Base-by-base conservation (phyloP, 2,888 invertebrate genomes). In the Piscicola geometra region DNA sequence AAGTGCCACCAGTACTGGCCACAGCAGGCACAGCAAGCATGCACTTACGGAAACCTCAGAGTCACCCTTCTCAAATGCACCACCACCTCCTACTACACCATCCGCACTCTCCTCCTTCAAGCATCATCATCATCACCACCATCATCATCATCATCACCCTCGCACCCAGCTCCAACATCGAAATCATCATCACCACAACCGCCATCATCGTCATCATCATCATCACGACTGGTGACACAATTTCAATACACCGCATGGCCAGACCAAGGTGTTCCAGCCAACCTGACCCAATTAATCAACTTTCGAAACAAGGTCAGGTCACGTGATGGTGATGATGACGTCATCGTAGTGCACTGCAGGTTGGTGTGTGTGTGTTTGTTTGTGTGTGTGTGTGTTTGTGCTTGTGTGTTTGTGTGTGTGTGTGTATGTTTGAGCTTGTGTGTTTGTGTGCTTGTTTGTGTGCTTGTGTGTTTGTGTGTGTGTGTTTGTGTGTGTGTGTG, bases 281-380 rank as follows among this genome's bases (percentile, higher is more conserved):
- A 73, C 35, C n/a, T 73, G n/a, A 21, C 28, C 28, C 73, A 73
- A 33, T 25, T 73, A 33, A 5, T 73, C 33, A 32, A 82, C 60
- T 82, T 85, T 74, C 77, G 84, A 50, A 82, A 83, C 73, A 84
- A 84, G 77, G 82, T 85, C 32, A 80, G 84, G 73, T 80, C 82
- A n/a, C 82, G 82, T 77, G 84, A 84, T 77, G 71, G 76, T 1
- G 77, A 80, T 72, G 77, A 76, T 0, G 80, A 80, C 15, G 52
- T 75, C 71, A 74, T 80, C 28, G 52, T 79, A 0, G 77, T 79
- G 32, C 80, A 80, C 74, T 80, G 80, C 80, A 80, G 79, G 80
- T 80, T 47, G 21, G 76, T 32, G 32, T 3, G 9, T 50, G 3
- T 1, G n/a, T 52, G 60, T n/a, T 25, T 9, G 66, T 9, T 9